Conservation (phyloP, 2,797 vertebrate species). For the Zalophus californianus region DNA sequence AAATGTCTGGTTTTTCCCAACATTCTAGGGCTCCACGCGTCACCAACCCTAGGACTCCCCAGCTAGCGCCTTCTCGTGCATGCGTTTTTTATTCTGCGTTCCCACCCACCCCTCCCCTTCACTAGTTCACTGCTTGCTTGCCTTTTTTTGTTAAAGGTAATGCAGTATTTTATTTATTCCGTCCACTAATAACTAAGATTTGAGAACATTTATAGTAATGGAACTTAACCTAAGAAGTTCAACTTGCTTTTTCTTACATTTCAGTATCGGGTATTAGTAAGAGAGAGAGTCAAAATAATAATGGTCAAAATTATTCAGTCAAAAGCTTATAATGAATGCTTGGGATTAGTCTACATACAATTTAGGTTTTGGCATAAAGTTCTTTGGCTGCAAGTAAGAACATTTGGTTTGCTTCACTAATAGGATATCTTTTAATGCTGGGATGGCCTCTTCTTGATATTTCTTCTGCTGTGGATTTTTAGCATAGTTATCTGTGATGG, state of each 20-base stretch:
- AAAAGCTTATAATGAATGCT: background rate
- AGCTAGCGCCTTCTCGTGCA: background rate
- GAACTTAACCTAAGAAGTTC: background rate
- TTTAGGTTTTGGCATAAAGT: background rate
- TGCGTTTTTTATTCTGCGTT: background rate
- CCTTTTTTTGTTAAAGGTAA: background rate
- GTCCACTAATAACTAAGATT: background rate
- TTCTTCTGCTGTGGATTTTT: background rate
- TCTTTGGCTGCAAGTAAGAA: background rate
- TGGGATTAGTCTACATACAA: background rate
- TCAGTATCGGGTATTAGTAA: background rate
- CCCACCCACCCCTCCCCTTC: background rate
- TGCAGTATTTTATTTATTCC: background rate
- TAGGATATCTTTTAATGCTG: background rate
- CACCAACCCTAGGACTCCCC: background rate
- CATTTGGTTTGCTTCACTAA: background rate
- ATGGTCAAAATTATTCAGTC: background rate
- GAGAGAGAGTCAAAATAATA: background rate
- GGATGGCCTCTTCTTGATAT: background rate
- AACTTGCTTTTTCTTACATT: background rate
- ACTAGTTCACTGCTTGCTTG: background rate
- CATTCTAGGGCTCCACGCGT: background rate
- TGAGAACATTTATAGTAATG: background rate
- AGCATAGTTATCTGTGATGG: constrained; percentile 77
- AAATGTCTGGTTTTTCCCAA: background rate